Percentiles rank a stretch among this genome's conserved stretches.
Evolutionary conservation across 1,140 invertebrate species (phyloP).

Genomic region (Solen grandis): DNA sequence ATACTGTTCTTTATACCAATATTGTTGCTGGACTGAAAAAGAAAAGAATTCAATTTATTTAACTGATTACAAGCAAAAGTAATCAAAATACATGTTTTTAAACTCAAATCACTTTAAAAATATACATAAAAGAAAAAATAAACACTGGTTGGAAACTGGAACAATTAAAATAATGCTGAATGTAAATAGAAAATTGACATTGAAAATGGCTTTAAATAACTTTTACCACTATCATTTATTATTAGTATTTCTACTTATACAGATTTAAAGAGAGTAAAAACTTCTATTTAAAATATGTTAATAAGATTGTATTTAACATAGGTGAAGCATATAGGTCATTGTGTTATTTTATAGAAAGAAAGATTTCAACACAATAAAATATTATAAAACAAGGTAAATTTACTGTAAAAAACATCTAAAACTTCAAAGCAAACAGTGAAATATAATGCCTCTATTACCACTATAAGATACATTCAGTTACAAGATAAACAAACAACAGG

Average conservation of each 20-base stretch:
- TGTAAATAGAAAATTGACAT: not conserved
- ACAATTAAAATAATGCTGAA: not conserved
- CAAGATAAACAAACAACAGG: too few relatives aligned
- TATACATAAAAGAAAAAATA: too few relatives aligned
- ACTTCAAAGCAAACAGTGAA: too few relatives aligned
- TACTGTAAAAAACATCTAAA: too few relatives aligned
- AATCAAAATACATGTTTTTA: not conserved
- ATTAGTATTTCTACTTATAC: not conserved
- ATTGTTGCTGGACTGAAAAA: constrained; percentile 55
- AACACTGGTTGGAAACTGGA: too few relatives aligned
- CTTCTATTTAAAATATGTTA: not conserved
- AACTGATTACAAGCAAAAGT: constrained; percentile 1
- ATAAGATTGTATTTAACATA: not conserved
- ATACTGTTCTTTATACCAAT: constrained; percentile 50
- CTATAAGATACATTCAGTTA: too few relatives aligned
- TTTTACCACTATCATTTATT: not conserved
- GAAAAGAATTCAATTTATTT: constrained; percentile 12
- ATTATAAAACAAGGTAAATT: too few relatives aligned
- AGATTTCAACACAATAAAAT: not conserved
- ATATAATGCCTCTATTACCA: too few relatives aligned
- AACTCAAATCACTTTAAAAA: too few relatives aligned
- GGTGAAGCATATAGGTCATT: too few relatives aligned
- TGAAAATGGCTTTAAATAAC: not conserved
- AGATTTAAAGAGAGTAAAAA: not conserved
- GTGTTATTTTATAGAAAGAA: not conserved